These are phyloP conservation scores for Rattus norvegicus DNA, from an alignment of 2,113 vertebrate species.

Conservation along the genomic window DNA sequence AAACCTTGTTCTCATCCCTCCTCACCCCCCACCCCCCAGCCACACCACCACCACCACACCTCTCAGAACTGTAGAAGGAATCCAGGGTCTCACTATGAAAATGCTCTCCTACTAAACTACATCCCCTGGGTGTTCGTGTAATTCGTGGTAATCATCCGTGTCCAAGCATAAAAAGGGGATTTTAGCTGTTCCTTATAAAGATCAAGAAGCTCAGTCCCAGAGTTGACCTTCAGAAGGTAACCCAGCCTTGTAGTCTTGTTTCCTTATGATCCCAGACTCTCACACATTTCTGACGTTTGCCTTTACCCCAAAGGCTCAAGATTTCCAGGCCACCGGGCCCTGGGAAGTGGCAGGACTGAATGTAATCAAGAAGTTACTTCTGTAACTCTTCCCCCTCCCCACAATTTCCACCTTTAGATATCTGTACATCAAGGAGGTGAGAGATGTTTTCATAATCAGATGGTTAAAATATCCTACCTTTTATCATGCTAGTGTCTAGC, in stretches of 20 bases:
- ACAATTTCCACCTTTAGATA: not conserved
- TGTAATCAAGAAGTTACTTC: not conserved
- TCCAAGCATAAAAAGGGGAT: not conserved
- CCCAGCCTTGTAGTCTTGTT: not conserved
- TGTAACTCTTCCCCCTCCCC: not conserved
- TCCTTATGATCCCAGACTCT: not conserved
- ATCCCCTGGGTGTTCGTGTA: not conserved
- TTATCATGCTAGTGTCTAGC: not conserved
- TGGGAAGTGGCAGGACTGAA: not conserved
- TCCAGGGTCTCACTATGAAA: not conserved
- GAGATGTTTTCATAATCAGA: not conserved
- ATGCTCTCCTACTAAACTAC: not conserved
- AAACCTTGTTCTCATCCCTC: not conserved
- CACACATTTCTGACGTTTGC: not conserved
- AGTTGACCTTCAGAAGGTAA: not conserved
- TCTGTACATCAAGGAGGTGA: not conserved
- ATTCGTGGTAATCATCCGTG: not conserved
- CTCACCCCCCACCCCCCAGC: not conserved
- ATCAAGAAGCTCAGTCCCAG: not conserved
- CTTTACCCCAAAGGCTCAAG: not conserved
- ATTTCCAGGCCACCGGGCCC: not conserved
- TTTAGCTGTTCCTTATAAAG: not conserved
- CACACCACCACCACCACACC: not conserved
- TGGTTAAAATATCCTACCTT: conserved; percentile 38
- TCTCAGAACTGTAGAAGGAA: not conserved